Evolutionary conservation across 2,113 vertebrate genomes (phyloP), one percentile per base, ranked within the genome.

Genomic region (Phrynosoma blainvillii): DNA sequence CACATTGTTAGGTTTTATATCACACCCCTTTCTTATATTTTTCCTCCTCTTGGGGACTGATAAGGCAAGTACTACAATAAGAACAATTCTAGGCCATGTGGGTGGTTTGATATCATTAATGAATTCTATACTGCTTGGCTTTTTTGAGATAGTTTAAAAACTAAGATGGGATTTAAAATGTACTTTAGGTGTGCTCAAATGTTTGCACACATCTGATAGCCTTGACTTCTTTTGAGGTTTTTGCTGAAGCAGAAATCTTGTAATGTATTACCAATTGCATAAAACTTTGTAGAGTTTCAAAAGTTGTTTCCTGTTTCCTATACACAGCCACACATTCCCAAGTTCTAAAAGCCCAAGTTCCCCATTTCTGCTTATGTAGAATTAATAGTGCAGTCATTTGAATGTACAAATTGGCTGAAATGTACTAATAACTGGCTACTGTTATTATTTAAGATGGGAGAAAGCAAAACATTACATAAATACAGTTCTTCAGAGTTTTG

Each of bases 121-220:
- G 20, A 78, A 83, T 91, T 86, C n/a, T 90, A 1, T 76, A 78
- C 92, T 70, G 77, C 88, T 56, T 92, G 79, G 86, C 70, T 92
- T 89, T 89, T 84, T 91, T 90, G 86, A 93, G 40, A n/a, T 91
- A 27, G 87, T 85, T 90, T 91, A 80, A 78, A 77, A 87, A 91
- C 89, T 88, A 91, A 91, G 93, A 91, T 77, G 85, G 4, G 56
- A 87, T 84, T 77, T 84, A 82, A 90, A 93, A 62, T 0, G 8
- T 32, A 59, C 62, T 82, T 42, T 30, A 80, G 30, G 27, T 56
- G 32, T 65, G 2, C 12, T 9, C 23, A 82, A 14, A 20, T 25
- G 10, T 23, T 82, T 82, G 16, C n/a, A 65, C 56, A 66, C 25
- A 65, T 65, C 47, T 2, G 7, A 18, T 81, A 10, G n/a, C n/a